phyloP scores from a whole-genome alignment of 2,888 invertebrate species.

The Chorisops tibialis region DNA sequence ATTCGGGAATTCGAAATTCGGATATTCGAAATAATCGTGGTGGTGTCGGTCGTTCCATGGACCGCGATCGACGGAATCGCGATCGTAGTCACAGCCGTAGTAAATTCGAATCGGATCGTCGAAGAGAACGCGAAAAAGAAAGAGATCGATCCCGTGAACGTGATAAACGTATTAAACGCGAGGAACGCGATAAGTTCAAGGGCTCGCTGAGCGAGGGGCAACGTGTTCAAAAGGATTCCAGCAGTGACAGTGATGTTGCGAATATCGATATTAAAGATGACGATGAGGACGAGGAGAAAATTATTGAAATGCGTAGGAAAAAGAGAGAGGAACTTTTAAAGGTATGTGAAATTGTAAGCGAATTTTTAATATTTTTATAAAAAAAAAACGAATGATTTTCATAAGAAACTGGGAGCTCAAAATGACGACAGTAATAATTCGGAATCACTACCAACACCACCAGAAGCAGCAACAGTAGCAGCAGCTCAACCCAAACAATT shows the following conservation, averaged over 20 bases:
- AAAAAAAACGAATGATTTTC: not conserved
- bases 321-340: constrained; percentile 78
- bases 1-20: constrained; percentile 36
- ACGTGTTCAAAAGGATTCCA: constrained; percentile 64
- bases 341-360: constrained; percentile 52
- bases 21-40: constrained; percentile 46
- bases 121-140: constrained; percentile 47
- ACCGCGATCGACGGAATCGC: constrained; percentile 47
- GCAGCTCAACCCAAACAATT: not conserved
- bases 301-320: constrained; percentile 83
- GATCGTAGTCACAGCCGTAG: constrained; percentile 49
- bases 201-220: constrained; percentile 79
- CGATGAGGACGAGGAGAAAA: constrained; percentile 89
- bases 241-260: constrained; percentile 65
- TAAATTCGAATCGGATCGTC: constrained; percentile 49
- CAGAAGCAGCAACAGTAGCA: too few species aligned
- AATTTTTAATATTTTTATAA: not conserved
- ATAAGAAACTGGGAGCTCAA: constrained; percentile 56
- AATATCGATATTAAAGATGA: constrained; percentile 76
- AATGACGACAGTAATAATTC: constrained; percentile 56
- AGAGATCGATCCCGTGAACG: constrained; percentile 47
- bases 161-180: constrained; percentile 48
- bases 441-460: constrained; percentile 41
- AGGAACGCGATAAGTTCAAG: constrained; percentile 59
- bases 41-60: constrained; percentile 30